A percentile compares a stretch with the other conserved stretches of the same genome.
Evolutionary conservation across 2,888 invertebrate genomes (phyloP).

Genomic region (Callimorpha dominula): DNA sequence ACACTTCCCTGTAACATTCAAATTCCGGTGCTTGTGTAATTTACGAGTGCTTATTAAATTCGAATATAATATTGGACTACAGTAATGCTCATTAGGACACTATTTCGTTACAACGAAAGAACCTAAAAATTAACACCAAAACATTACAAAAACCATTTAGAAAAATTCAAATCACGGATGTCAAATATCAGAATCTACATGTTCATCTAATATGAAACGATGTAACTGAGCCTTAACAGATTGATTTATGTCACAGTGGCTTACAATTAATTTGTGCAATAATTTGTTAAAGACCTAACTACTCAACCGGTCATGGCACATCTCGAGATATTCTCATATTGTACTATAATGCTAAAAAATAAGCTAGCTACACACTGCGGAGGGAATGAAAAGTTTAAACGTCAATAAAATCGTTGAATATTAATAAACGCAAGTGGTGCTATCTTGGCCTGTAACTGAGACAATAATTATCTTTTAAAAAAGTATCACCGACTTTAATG

Average conservation of each 20-base stretch:
- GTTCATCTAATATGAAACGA: not conserved
- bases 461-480: too few relatives aligned
- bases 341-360: slow-evolving; percentile 57
- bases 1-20: not conserved
- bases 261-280: slow-evolving; percentile 70
- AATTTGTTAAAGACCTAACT: slow-evolving; percentile 71
- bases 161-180: not conserved
- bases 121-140: not conserved
- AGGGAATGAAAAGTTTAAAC: too few relatives aligned
- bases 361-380: slow-evolving; percentile 5
- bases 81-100: slow-evolving; percentile 22
- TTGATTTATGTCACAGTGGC: slow-evolving; percentile 34
- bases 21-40: not conserved
- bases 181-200: not conserved
- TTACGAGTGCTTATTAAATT: slow-evolving; percentile 23
- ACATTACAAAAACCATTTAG: not conserved
- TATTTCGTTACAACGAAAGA: slow-evolving; percentile 17
- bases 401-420: not conserved
- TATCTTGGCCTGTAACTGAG: not conserved
- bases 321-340: slow-evolving; percentile 60
- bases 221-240: slow-evolving; percentile 7
- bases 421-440: not conserved
- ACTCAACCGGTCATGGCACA: slow-evolving; percentile 66
- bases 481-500: too few relatives aligned
- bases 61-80: slow-evolving; percentile 25